Evolutionary conservation across 2,888 invertebrate genomes (phyloP).

Genomic region (Zaprionus bogoriensis): DNA sequence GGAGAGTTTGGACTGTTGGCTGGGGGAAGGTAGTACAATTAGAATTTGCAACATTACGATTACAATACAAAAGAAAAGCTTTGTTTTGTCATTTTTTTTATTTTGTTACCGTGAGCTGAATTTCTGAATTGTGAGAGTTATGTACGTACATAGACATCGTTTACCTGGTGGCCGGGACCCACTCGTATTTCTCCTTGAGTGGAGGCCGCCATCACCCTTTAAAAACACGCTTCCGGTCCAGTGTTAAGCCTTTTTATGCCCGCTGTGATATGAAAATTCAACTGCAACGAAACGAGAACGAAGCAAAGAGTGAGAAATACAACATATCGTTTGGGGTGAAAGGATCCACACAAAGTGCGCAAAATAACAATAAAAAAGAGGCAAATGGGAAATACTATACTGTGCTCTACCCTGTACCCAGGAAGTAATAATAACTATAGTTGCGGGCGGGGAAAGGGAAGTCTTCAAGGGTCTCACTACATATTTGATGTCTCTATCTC

Average conservation of each 20-base stretch:
- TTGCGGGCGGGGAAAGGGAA: no score
- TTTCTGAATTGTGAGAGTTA: conserved; percentile 83
- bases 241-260: conserved; percentile 83
- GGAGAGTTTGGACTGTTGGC: no score
- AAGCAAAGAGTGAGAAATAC: conserved; percentile 21
- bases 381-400: not conserved
- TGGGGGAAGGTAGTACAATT: conserved; percentile 32
- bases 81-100: conserved; percentile 45
- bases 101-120: conserved; percentile 84
- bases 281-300: conserved; percentile 63
- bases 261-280: conserved; percentile 80
- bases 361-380: not conserved
- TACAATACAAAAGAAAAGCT: conserved; percentile 55
- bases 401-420: not conserved
- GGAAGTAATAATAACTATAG: no score
- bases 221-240: conserved; percentile 83
- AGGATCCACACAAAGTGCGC: conserved; percentile 6
- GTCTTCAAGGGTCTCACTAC: no score
- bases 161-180: conserved; percentile 90
- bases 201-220: conserved; percentile 85
- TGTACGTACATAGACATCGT: conserved; percentile 87
- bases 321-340: conserved; percentile 15
- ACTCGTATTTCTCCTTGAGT: conserved; percentile 91
- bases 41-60: conserved; percentile 60
- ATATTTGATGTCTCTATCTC: no score